Evolutionary conservation across 2,888 invertebrate species (phyloP), one percentile per base, ranked within the genome.

Genomic region (Epirrita christyi): DNA sequence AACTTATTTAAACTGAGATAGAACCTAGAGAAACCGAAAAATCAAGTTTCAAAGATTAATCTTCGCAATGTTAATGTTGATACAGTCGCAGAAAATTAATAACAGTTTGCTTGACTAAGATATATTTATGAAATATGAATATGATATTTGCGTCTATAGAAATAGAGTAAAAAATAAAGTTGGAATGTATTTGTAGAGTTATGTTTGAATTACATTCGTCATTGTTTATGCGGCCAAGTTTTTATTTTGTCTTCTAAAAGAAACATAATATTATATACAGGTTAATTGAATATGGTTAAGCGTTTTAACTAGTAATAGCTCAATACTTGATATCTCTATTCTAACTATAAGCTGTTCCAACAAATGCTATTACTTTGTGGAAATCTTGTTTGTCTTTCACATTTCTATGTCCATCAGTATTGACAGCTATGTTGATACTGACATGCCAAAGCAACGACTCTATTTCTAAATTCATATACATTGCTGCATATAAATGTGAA

Each of bases 391-490:
- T 14, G 15, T 6, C 14, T 7, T 40, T 14, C 10, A 40, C 36
- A 36, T 36, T 36, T 36, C 40, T 40, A 8, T n/a, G 6, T 11
- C 14, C 40, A 6, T 15, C 40, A 71, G 72, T 71, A 68, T 66
- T 71, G 66, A 64, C 66, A 50, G 64, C 8, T 9, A 15, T 40
- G 46, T 64, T 67, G 64, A 65, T 66, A 58, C 63, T 70, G 68
- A 71, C 72, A 68, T 64, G 40, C 15, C 9, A 14, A 40, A 40
- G 9, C 10, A 40, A 8, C 15, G 15, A 40, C 27, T 14, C 21
- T 37, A 21, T 45, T 36, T 34, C 37, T 10, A 28, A 37, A 37
- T 28, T 37, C 9, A 10, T 27, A 37, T 36, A 27, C 27, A 28
- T 38, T 37, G 9, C 47, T 38, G 40, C 40, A 40, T 4, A 1